Base-by-base conservation (phyloP, 92 coral and sea anemone genomes). In the Porites divaricata region DNA sequence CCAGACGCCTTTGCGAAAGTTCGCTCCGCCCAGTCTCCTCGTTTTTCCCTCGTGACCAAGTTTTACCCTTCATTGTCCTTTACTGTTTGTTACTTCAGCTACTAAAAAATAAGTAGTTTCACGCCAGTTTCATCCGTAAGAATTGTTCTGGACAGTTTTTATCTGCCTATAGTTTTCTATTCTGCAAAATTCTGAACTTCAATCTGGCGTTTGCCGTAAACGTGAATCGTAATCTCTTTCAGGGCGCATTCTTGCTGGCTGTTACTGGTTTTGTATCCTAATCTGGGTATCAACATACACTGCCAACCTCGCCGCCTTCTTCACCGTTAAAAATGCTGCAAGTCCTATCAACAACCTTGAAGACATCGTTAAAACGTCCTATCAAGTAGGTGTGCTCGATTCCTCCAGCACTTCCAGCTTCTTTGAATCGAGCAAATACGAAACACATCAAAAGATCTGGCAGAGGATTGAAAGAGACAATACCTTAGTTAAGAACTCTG, bases 271-370 rank as follows among this genome's bases (percentile, higher is more conserved):
- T 78, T 93, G 96, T 83, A 84, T 93, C 57, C 90, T 93, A 1
- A 87, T 93, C 58, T 93, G 96, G 94, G 94, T 93, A 0, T 90
- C 96, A 1, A 93, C 96, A 0, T 93, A 93, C 87, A 93, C 96
- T 12, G 96, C 96, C 20, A 93, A 93, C 72, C 76, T 93, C 17
- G 96, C 96, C 3, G 96, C 96, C 4, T 93, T 93, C 48, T 93
- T 93, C 74, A 87, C 93, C 2, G 90, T 83, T 9, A 89, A 88
- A 53, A 76, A 78, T 21, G 84, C 85, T 1, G 79, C 75, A 4
- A 71, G 63, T 20, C 87, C 89, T 2, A 83, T 93, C 8, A 67
- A 63, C 8, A 93, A 64, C 66, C 88, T 93, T 6, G 85, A 91
- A 6, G 94, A 93, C 48, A 76, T 87, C 49, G 71, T 87, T 0